Conservation (phyloP, 2,797 vertebrate species). For the Valencia hispanica region DNA sequence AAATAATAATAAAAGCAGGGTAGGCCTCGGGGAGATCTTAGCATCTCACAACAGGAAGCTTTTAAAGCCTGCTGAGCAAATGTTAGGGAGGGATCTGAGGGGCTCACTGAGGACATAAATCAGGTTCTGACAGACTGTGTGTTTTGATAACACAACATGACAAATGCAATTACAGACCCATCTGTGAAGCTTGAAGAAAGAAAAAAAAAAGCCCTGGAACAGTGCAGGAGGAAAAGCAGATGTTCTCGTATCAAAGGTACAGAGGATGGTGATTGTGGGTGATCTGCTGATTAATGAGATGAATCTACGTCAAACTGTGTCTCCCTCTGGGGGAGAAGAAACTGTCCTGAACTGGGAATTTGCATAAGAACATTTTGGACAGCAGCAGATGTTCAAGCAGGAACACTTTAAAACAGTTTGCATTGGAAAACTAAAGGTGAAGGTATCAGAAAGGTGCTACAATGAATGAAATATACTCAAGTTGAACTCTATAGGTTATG, state of each 20-base stretch:
- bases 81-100: constrained; percentile 53
- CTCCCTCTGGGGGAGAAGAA: constrained; percentile 34
- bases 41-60: constrained; percentile 61
- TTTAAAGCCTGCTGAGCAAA: constrained; percentile 63
- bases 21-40: constrained; percentile 8
- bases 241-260: constrained; percentile 30
- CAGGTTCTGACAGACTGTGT: constrained; percentile 41
- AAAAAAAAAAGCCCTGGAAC: constrained; percentile 23
- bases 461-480: background rate
- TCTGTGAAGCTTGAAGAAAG: constrained; percentile 47
- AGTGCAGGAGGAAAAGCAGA: constrained; percentile 40
- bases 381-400: constrained; percentile 26
- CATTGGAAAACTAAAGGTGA: background rate
- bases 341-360: constrained; percentile 48
- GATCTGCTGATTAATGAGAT: constrained; percentile 56
- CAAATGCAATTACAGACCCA: constrained; percentile 61
- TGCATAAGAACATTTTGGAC: constrained; percentile 54
- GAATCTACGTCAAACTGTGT: constrained; percentile 38
- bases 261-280: constrained; percentile 23
- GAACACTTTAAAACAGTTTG: constrained; percentile 2
- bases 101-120: constrained; percentile 53
- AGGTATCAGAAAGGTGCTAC: background rate
- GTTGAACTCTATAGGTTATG: background rate
- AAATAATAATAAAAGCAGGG: no score
- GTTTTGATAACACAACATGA: constrained; percentile 58